These are phyloP conservation scores for Lutraria lutraria DNA, from an alignment of 2,888 invertebrate species.

Conservation along the genomic window DNA sequence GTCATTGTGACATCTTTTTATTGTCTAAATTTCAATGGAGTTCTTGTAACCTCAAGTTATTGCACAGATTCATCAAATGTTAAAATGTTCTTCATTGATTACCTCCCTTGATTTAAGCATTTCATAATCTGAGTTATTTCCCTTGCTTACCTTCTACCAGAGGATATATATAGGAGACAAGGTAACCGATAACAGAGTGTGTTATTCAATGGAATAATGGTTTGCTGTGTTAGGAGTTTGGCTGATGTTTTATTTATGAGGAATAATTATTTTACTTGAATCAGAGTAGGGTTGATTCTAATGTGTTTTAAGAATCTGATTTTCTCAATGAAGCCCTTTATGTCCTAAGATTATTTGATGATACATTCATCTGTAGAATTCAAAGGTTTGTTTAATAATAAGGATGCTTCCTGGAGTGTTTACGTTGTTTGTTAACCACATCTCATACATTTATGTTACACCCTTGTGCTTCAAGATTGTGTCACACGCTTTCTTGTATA, in stretches of 20 bases:
- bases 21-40: no score
- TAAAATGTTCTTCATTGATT: no score
- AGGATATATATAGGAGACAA: slow-evolving; percentile 43
- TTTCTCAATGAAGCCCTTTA: background rate
- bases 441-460: background rate
- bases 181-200: slow-evolving; percentile 22
- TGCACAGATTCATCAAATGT: no score
- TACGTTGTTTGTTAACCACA: background rate
- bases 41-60: no score
- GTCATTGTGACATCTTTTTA: no score
- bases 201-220: background rate
- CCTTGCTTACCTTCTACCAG: slow-evolving; percentile 37
- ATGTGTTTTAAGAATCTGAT: background rate
- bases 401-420: background rate
- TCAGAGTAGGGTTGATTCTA: background rate
- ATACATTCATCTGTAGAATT: background rate
- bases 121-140: background rate
- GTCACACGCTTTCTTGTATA: background rate
- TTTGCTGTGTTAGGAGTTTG: background rate
- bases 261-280: background rate
- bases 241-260: background rate
- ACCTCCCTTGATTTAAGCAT: background rate
- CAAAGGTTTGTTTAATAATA: background rate
- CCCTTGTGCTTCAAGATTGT: background rate
- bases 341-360: background rate